Conservation (phyloP, 2,888 invertebrate species). For the Caenorhabditis plicata region DNA sequence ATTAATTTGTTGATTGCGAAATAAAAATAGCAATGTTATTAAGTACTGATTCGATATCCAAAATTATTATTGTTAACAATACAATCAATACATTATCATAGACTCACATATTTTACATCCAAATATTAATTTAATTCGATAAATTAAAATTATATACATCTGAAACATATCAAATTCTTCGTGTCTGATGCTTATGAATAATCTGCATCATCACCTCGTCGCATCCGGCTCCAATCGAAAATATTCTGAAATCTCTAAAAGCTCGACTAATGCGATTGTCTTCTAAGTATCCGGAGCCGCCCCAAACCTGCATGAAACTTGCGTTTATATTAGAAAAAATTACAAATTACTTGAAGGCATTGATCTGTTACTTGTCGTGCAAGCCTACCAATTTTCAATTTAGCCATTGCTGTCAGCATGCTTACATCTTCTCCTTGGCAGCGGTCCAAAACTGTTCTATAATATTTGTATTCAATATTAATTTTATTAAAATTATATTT, state of each 20-base stretch:
- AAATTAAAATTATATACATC: slow-evolving; percentile 1
- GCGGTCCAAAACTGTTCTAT: slow-evolving; percentile 46
- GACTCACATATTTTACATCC: too few species aligned
- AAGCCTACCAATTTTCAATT: slow-evolving; percentile 70
- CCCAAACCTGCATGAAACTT: slow-evolving; percentile 70
- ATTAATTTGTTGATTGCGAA: too few species aligned
- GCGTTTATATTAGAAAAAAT: background rate
- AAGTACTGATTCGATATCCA: too few species aligned
- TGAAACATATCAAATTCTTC: background rate
- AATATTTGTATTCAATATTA: background rate
- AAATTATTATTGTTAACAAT: too few species aligned
- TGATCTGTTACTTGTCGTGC: slow-evolving; percentile 69
- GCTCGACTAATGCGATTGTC: slow-evolving; percentile 68
- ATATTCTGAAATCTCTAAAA: slow-evolving; percentile 69
- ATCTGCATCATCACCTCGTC: slow-evolving; percentile 72
- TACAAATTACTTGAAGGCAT: slow-evolving; percentile 66
- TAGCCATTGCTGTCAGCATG: slow-evolving; percentile 71
- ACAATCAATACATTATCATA: too few species aligned
- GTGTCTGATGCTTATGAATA: slow-evolving; percentile 69
- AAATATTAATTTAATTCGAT: too few species aligned
- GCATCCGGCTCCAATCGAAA: slow-evolving; percentile 71
- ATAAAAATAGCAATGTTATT: too few species aligned
- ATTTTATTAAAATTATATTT: background rate
- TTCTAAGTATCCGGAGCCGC: slow-evolving; percentile 71
- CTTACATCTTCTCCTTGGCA: slow-evolving; percentile 69